Evolutionary conservation across 2,888 invertebrate genomes (phyloP).

Genomic region (Dryobota labecula): DNA sequence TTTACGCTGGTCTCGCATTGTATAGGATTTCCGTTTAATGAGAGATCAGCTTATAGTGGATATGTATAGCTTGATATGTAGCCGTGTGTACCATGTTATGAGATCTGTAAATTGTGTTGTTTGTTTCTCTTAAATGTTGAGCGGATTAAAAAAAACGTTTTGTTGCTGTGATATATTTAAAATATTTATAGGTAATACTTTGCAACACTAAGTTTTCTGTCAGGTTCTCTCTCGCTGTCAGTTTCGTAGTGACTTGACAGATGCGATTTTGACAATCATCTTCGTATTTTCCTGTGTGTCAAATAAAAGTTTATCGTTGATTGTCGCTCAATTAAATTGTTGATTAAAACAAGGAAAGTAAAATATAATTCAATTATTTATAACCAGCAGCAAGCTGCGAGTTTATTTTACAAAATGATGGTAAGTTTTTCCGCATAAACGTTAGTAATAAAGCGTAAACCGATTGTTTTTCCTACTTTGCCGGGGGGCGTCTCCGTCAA

Average conservation of each 20-base stretch:
- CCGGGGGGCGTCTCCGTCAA: constrained; percentile 77
- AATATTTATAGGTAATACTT: not conserved
- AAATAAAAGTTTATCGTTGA: constrained; percentile 27
- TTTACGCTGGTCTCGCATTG: too few relatives aligned
- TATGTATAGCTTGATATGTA: too few relatives aligned
- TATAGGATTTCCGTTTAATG: too few relatives aligned
- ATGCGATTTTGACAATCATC: constrained; percentile 52
- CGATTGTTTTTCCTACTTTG: constrained; percentile 31
- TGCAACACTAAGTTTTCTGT: constrained; percentile 20
- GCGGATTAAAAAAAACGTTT: too few relatives aligned
- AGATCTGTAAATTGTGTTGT: too few relatives aligned
- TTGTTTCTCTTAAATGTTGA: too few relatives aligned
- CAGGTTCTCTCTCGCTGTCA: constrained; percentile 21
- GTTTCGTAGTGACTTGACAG: constrained; percentile 51
- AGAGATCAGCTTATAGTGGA: too few relatives aligned
- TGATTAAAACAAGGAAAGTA: constrained; percentile 45
- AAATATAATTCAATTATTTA: constrained; percentile 12
- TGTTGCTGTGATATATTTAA: too few relatives aligned
- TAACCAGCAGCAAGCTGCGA: constrained; percentile 16
- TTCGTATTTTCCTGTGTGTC: constrained; percentile 41
- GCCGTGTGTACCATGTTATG: too few relatives aligned
- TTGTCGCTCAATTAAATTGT: constrained; percentile 40
- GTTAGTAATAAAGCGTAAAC: constrained; percentile 5
- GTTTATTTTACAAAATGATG: constrained; percentile 76
- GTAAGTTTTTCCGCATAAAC: constrained; percentile 68